Evolutionary conservation across 23 tunicate genomes (phyloP).

Genomic region (Clavelina lepadiformis): DNA sequence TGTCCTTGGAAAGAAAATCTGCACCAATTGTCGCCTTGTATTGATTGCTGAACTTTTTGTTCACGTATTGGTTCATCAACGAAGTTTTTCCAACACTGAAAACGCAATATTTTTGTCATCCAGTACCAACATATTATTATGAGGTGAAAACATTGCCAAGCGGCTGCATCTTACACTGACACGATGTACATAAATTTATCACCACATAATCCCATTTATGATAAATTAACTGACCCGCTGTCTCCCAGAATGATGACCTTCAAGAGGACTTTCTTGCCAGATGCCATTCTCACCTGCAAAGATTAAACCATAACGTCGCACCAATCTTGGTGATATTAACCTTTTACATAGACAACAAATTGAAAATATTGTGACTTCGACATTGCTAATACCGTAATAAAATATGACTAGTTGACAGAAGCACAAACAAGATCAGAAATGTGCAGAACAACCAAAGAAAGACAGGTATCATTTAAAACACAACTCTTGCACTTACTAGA

Average conservation of each 20-base stretch:
- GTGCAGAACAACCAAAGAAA: too few relatives aligned
- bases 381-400: too few relatives aligned
- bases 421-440: too few relatives aligned
- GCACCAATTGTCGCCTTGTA: conserved; percentile 97
- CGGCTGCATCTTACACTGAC: background rate
- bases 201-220: too few relatives aligned
- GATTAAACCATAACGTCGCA: too few relatives aligned
- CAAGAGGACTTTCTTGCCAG: conserved; percentile 83
- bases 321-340: too few relatives aligned
- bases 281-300: conserved; percentile 45
- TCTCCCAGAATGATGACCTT: conserved; percentile 88
- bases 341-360: too few relatives aligned
- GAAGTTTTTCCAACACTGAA: conserved; percentile 90
- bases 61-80: conserved; percentile 93
- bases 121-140: background rate
- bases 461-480: too few relatives aligned
- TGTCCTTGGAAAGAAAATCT: conserved; percentile 91
- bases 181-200: background rate
- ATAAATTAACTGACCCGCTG: conserved; percentile 46
- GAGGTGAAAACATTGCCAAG: background rate
- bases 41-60: conserved; percentile 87
- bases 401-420: too few relatives aligned
- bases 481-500: too few relatives aligned
- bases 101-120: background rate
- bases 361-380: too few relatives aligned